Evolutionary conservation across 2,888 invertebrate genomes (phyloP), one percentile per base, ranked within the genome.

Genomic region (Pheosia gnoma): DNA sequence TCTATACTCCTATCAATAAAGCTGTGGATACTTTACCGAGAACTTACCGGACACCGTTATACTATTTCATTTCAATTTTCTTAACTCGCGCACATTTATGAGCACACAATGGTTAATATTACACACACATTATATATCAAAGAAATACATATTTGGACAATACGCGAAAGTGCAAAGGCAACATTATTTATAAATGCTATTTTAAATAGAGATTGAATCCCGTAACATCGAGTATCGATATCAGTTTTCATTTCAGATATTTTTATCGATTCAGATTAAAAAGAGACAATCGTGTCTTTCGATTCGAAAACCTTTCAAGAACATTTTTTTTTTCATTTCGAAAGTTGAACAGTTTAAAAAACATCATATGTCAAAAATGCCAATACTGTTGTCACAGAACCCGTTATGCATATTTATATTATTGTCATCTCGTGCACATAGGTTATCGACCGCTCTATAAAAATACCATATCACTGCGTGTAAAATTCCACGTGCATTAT

Each of bases 401-500:
- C 76, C 61, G 62, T 65, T 61, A 65, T 60, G 59, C 59, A 76
- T 70, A 53, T 76, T 76, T 74, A 71, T 70, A n/a, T n/a, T 70
- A 70, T 68, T 76, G 65, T 74, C 63, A 68, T 70, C 63, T 66
- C 66, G 59, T 58, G 58, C 58, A 64, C 71, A 70, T 73, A 41
- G 75, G 66, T 74, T 67, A 70, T 69, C 66, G 73, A 75, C 74
- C 72, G 53, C 37, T 11, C 60, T 69, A 57, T 66, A 74, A 73
- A 63, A 69, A 59, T 67, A 75, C 79, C 78, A 80, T 79, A 82
- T 82, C 5, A 37, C 80, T 78, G 72, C 73, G 80, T 77, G 80
- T 82, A 82, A 80, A 78, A 78, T 82, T 80, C 81, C 82, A 78
- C 80, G 84, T 86, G 83, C 87, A 91, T 91, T 87, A 91, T 91